Base-by-base conservation (phyloP, 2,797 vertebrate species). In the Diplodus sargus region DNA sequence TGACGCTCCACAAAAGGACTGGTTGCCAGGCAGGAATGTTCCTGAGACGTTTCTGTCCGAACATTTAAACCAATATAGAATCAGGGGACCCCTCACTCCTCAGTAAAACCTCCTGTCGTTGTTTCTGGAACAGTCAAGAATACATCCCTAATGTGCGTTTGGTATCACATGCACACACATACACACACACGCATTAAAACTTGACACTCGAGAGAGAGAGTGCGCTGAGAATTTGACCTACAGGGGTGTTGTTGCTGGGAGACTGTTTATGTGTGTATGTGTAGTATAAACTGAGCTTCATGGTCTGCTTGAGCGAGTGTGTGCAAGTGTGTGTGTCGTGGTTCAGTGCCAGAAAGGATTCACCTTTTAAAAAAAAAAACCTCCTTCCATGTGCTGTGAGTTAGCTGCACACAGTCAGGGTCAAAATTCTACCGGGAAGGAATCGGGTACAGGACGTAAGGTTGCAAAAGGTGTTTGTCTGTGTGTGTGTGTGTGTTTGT, bases 1-100 rank as follows among this genome's bases (percentile, higher is more conserved):
- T 77, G 70, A 81, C 2, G 15, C 76, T 70, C 85, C 86, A 74
- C 78, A 85, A 84, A 87, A 89, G 78, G 79, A 60, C 77, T 54
- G 74, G 2, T 68, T 52, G 43, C 14, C 57, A 65, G 25, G 51
- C 64, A 78, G 74, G 79, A 89, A 86, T 81, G 80, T 62, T 82
- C 30, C 68, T 61, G 67, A 42, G 72, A 73, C 54, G 2, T 43
- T 74, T 81, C 43, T 59, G 54, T 76, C 74, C 67, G 49, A 78
- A 88, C 67, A 58, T 53, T 84, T 70, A 63, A 91, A 85, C 75
- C 34, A 74, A 82, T 84, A 65, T 69, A 81, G 78, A 76, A 25
- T 42, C 45, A 68, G 54, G 62, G 68, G 70, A 84, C 58, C 68
- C 81, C 79, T 79, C 42, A 60, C 76, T 80, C 64, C 71, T 79